These are phyloP conservation scores for Himantopus leucocephalus DNA, from an alignment of 2,113 vertebrate genomes.

Conservation along the genomic window DNA sequence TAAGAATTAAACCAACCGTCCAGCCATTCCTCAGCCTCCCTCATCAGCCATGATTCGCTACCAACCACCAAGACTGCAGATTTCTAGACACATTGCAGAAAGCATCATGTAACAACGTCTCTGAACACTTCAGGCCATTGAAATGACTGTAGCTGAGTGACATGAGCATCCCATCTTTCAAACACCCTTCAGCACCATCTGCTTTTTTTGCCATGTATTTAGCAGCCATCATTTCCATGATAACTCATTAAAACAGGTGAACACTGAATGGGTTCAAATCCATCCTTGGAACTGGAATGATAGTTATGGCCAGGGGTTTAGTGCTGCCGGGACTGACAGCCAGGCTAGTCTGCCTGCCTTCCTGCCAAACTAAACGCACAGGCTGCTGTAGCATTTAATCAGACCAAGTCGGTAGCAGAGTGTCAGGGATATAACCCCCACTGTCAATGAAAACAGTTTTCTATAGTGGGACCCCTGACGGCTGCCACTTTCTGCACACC, in stretches of 20 bases:
- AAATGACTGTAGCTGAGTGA: not conserved
- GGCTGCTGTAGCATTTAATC: not conserved
- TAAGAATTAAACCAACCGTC: not conserved
- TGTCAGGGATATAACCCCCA: not conserved
- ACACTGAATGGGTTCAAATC: not conserved
- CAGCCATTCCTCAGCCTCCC: not conserved
- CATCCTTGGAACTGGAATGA: not conserved
- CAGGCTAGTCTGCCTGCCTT: not conserved
- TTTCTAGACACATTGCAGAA: not conserved
- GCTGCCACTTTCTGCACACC: not conserved
- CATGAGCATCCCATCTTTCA: not conserved
- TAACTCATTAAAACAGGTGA: not conserved
- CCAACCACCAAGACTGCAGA: not conserved
- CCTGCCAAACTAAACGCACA: not conserved
- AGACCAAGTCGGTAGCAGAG: not conserved
- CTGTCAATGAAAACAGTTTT: not conserved
- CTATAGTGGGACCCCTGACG: not conserved
- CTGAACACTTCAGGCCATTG: not conserved
- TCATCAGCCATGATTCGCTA: not conserved
- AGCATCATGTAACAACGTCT: fast-evolving
- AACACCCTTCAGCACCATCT: not conserved
- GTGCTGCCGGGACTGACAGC: not conserved
- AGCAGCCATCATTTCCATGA: not conserved
- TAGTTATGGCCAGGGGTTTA: not conserved
- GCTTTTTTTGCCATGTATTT: not conserved